Evolutionary conservation across 2,888 invertebrate species (phyloP), one percentile per base, ranked within the genome.

Genomic region (Idaea aversata): DNA sequence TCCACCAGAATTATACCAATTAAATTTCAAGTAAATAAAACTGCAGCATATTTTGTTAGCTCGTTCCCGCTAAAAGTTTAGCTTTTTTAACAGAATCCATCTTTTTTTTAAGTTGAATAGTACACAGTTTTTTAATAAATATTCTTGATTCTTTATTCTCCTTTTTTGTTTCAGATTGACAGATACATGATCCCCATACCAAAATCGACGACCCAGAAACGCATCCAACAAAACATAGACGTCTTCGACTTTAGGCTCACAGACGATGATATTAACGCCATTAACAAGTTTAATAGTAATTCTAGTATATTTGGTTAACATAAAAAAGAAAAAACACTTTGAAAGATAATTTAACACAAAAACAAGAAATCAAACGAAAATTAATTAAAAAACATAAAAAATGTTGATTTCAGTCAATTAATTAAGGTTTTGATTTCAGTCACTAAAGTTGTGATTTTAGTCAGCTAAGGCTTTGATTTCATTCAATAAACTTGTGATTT

Each of bases 201-300:
- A 0, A 95, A 94, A 79, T 94, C 95, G 0, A 88, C 91, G 0
- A 94, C 94, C 66, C 84, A 88, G 65, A 81, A 81, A 0, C 90
- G 94, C 57, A 88, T 95, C 4, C 77, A 82, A 59, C 85, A 93
- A 69, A 95, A 95, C 77, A 91, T 95, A 35, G 77, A 94, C 64
- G 81, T 95, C 1, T 95, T 95, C 66, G 93, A 95, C 81, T 95
- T 95, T 80, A 77, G 90, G 66, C 80, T 95, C 15, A 85, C 86
- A 0, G 76, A 88, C 0, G 90, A 93, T 13, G 95, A 95, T 68
- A 85, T 94, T 13, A 75, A 80, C 0, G 72, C 88, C 2, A 83
- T 95, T 64, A 93, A 93, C 70, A 82, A 87, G 6, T 94, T 91
- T 66, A 88, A 94, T 67, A 87, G 76, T 36, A 81, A 88, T 63